Evolutionary conservation across 2,797 vertebrate species (phyloP).

Genomic region (Parotocinclus haroldoi): DNA sequence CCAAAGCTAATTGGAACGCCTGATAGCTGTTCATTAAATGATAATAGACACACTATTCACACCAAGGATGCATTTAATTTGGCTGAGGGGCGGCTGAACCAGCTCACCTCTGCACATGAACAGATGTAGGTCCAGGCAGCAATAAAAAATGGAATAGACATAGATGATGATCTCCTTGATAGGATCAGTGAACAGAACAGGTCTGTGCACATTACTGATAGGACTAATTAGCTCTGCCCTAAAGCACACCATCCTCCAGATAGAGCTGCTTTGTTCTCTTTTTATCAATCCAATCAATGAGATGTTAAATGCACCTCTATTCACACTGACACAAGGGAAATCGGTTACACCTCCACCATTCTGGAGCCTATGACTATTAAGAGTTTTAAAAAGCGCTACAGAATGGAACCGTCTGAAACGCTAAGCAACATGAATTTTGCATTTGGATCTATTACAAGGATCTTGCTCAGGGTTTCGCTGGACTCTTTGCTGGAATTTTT

Average conservation of each 20-base stretch:
- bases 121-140: background rate
- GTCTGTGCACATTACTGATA: constrained; percentile 11
- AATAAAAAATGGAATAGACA: background rate
- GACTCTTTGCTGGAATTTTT: background rate
- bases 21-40: background rate
- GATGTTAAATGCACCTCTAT: constrained; percentile 32
- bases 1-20: background rate
- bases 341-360: background rate
- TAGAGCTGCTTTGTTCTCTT: constrained; percentile 23
- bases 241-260: constrained; percentile 15
- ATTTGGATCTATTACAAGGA: background rate
- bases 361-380: background rate
- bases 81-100: background rate
- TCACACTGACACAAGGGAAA: constrained; percentile 18
- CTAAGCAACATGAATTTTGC: background rate
- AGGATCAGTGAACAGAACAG: constrained; percentile 22
- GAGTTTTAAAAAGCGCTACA: background rate
- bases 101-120: background rate
- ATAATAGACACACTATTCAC: background rate
- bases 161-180: constrained; percentile 11
- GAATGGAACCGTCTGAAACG: background rate
- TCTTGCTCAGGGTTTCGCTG: background rate
- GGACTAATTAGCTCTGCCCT: constrained; percentile 12
- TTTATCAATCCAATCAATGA: constrained; percentile 34
- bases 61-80: background rate